Conservation (phyloP, 2,888 invertebrate species). For the Lepidonotus clava region DNA sequence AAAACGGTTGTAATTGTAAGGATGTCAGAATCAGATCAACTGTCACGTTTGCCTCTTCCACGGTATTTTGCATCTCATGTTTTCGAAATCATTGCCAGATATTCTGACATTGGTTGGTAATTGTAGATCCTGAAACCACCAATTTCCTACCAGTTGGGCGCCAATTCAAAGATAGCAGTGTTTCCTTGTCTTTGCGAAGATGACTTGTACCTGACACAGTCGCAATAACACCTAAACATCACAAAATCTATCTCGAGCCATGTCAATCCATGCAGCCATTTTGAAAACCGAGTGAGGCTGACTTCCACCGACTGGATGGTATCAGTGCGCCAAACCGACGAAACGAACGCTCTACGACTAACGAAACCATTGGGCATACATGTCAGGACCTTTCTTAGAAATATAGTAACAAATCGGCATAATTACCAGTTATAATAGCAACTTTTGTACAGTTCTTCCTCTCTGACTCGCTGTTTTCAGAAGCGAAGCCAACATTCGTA, state of each 20-base stretch:
- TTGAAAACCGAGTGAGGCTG: constrained; percentile 25
- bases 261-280: constrained; percentile 30
- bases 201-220: not conserved
- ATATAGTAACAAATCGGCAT: not conserved
- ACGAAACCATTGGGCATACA: not conserved
- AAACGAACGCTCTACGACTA: not conserved
- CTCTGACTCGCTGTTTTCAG: not conserved
- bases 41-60: not conserved
- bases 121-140: not conserved
- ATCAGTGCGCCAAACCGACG: not conserved
- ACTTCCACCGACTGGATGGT: constrained; percentile 1
- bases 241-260: not conserved
- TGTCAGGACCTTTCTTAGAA: not conserved
- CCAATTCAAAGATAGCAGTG: not conserved
- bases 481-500: constrained; percentile 41
- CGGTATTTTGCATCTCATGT: not conserved
- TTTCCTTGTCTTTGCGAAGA: not conserved
- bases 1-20: not conserved
- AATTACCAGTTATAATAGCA: constrained; percentile 21
- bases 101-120: not conserved
- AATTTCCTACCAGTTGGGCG: not conserved
- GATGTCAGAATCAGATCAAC: not conserved
- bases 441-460: not conserved
- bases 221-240: not conserved
- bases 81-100: not conserved